A percentile compares a stretch with the other conserved stretches of the same genome.
These are phyloP conservation scores for Corvus hawaiiensis DNA, from an alignment of 2,113 vertebrate genomes.

Conservation along the genomic window DNA sequence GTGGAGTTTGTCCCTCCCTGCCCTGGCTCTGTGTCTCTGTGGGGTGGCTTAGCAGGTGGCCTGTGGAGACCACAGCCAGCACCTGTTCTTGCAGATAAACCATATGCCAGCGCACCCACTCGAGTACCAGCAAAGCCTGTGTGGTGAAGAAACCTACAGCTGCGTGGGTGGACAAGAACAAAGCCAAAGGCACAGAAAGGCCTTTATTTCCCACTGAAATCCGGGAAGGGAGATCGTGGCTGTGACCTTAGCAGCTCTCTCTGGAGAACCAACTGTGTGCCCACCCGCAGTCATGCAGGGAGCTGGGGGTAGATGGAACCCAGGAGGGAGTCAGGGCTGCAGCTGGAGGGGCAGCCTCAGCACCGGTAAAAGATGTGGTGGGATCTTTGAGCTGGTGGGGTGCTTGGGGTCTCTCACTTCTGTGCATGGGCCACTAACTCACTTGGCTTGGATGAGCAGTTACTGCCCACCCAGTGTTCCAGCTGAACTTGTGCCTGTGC, in stretches of 20 bases:
- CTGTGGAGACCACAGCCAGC: background rate
- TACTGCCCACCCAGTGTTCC: background rate
- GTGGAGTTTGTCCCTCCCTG: background rate
- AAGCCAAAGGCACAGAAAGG: background rate
- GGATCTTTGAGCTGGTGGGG: background rate
- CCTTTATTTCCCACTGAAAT: background rate
- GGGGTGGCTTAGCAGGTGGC: background rate
- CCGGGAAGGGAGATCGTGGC: accelerated
- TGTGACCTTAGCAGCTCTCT: background rate
- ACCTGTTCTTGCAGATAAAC: background rate
- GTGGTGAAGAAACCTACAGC: background rate
- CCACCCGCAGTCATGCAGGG: accelerated
- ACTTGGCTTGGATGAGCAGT: background rate
- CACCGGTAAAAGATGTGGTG: background rate
- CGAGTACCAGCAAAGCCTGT: accelerated
- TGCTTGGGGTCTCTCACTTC: background rate
- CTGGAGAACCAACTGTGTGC: accelerated
- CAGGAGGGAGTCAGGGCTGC: background rate
- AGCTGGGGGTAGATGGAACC: background rate
- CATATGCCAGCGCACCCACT: background rate
- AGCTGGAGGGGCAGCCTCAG: background rate
- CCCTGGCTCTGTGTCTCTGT: background rate
- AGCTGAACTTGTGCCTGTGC: background rate
- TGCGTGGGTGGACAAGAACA: background rate
- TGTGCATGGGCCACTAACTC: background rate